These are phyloP conservation scores for Acrobasis repandana DNA, from an alignment of 2,888 invertebrate genomes.

Conservation along the genomic window DNA sequence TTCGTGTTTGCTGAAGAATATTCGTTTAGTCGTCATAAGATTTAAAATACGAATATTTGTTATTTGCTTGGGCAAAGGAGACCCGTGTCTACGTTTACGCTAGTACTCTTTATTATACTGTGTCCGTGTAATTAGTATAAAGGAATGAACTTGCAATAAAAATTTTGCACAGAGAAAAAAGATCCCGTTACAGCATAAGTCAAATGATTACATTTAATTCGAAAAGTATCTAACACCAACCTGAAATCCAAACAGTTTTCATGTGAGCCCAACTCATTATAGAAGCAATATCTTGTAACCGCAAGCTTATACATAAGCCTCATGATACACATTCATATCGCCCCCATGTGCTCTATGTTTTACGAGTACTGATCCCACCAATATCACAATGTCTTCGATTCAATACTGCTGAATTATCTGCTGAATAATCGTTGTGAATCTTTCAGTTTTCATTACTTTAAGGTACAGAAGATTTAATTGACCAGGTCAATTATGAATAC, in stretches of 20 bases:
- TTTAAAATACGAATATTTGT: too few species aligned
- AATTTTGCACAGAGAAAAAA: too few species aligned
- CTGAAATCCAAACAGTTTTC: neutral
- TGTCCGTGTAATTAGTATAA: too few species aligned
- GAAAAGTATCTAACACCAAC: neutral
- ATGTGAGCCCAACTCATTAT: neutral
- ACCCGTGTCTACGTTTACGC: too few species aligned
- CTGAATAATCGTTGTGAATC: conserved; percentile 11
- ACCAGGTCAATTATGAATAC: neutral
- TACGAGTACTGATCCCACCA: neutral
- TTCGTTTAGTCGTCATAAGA: too few species aligned
- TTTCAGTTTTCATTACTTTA: neutral
- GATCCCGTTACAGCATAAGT: too few species aligned
- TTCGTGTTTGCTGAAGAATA: too few species aligned
- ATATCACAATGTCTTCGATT: conserved; percentile 12
- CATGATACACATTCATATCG: conserved; percentile 10
- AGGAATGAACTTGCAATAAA: too few species aligned
- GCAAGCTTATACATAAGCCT: conserved; percentile 13
- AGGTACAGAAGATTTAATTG: neutral
- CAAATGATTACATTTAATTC: neutral
- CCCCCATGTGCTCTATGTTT: neutral
- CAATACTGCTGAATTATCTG: conserved; percentile 18
- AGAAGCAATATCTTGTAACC: conserved; percentile 27
- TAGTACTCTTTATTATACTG: too few species aligned
- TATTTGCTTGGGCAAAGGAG: too few species aligned